These are phyloP conservation scores for Sesamia nonagrioides DNA, from an alignment of 1,140 invertebrate genomes.

Conservation along the genomic window DNA sequence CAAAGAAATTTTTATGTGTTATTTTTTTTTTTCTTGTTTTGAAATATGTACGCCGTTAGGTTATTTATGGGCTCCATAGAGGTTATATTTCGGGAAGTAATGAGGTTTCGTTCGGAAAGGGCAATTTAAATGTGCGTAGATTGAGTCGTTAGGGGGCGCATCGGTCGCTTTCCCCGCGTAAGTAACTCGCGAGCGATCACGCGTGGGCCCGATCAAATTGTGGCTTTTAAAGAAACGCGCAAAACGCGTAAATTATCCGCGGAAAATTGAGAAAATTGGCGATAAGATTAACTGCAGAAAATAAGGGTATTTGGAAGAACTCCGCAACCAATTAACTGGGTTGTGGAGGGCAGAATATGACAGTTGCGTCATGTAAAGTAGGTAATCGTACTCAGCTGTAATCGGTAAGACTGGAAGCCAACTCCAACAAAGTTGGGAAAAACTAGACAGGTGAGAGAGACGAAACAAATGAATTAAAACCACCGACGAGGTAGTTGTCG, in stretches of 20 bases:
- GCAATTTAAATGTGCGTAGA: slow-evolving; percentile 85
- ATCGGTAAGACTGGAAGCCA: too few relatives aligned
- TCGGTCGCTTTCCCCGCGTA: slow-evolving; percentile 54
- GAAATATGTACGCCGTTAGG: slow-evolving; percentile 86
- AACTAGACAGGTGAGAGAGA: too few relatives aligned
- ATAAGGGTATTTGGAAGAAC: not conserved
- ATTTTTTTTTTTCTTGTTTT: slow-evolving; percentile 86
- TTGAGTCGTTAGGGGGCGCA: slow-evolving; percentile 77
- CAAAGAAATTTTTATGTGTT: slow-evolving; percentile 86
- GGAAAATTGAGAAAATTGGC: slow-evolving; percentile 5
- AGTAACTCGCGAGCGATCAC: slow-evolving; percentile 54
- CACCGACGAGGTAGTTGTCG: too few relatives aligned
- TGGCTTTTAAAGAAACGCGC: slow-evolving; percentile 28
- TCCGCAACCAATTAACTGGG: too few relatives aligned
- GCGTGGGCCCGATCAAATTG: slow-evolving; percentile 51
- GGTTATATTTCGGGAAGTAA: slow-evolving; percentile 86
- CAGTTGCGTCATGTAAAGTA: too few relatives aligned
- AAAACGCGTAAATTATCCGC: slow-evolving; percentile 30
- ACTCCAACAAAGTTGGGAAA: too few relatives aligned
- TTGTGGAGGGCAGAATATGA: too few relatives aligned
- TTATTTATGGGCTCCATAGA: slow-evolving; percentile 86
- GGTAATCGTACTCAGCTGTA: too few relatives aligned
- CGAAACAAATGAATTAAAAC: too few relatives aligned
- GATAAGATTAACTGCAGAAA: slow-evolving; percentile 3
- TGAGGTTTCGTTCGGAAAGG: slow-evolving; percentile 85